Conservation (phyloP, 2,797 vertebrate species). For the Chromis chromis region DNA sequence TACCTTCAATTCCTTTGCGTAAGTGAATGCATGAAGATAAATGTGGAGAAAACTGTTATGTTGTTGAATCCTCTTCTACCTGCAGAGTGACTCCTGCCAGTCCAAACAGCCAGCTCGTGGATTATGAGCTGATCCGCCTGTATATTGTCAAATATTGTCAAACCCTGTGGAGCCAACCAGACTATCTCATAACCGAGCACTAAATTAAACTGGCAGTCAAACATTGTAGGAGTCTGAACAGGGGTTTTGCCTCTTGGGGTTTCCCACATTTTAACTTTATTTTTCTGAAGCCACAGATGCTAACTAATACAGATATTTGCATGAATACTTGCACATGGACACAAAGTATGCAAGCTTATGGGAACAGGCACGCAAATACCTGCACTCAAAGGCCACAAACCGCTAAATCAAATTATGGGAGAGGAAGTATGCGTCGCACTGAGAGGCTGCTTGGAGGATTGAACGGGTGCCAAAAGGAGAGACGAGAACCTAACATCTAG, state of each 20-base stretch:
- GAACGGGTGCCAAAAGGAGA: too few relatives aligned
- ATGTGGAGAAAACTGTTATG: background rate
- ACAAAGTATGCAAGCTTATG: background rate
- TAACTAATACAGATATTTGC: conserved; percentile 7
- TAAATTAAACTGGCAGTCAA: conserved; percentile 46
- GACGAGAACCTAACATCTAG: too few relatives aligned
- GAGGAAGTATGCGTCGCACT: background rate
- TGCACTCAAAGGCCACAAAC: background rate
- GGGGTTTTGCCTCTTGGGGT: conserved; percentile 1
- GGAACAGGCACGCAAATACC: background rate
- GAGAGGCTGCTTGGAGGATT: too few relatives aligned
- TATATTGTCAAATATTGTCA: conserved; percentile 55
- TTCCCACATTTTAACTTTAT: background rate
- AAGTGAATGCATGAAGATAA: background rate
- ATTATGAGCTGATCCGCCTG: conserved; percentile 58
- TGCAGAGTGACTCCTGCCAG: conserved; percentile 13
- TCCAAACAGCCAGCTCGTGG: conserved; percentile 26
- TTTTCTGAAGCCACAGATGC: background rate
- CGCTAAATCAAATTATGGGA: background rate
- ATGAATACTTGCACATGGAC: conserved; percentile 4
- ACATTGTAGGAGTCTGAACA: conserved; percentile 17
- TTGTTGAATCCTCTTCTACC: conserved; percentile 8
- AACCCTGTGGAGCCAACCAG: conserved; percentile 44
- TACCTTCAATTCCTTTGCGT: background rate
- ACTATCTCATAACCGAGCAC: conserved; percentile 52